Percentiles rank a stretch among this genome's conserved stretches.
These are phyloP conservation scores for Morpho achilles DNA, from an alignment of 2,888 invertebrate genomes.

Conservation along the genomic window DNA sequence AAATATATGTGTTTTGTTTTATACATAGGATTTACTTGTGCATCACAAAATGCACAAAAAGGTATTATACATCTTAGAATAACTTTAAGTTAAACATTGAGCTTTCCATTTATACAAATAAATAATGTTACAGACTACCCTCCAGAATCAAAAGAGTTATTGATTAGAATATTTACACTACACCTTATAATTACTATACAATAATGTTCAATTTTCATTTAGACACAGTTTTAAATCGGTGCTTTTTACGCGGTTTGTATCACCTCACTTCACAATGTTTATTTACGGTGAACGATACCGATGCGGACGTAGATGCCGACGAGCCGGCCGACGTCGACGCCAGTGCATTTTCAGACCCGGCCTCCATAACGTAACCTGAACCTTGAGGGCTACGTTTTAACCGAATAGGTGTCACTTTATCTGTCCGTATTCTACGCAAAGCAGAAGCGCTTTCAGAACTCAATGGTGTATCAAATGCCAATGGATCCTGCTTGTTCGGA, in stretches of 20 bases:
- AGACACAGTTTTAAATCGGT: conserved; percentile 21
- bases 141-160: conserved; percentile 41
- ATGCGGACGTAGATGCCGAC: conserved; percentile 31
- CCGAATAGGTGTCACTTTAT: conserved; percentile 87
- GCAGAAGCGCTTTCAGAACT: conserved; percentile 59
- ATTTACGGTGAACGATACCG: conserved; percentile 79
- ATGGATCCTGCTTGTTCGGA: conserved; percentile 66
- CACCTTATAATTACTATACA: conserved; percentile 38
- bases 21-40: conserved; percentile 61
- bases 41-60: conserved; percentile 59
- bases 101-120: conserved; percentile 77
- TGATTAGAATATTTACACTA: conserved; percentile 54
- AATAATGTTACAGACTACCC: conserved; percentile 61
- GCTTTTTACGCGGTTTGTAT: conserved; percentile 72
- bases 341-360: conserved; percentile 47
- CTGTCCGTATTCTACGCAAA: conserved; percentile 80
- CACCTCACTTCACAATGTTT: conserved; percentile 94
- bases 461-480: conserved; percentile 64
- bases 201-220: conserved; percentile 17
- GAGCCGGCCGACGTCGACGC: conserved; percentile 31
- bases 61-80: conserved; percentile 57
- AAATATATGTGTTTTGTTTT: conserved; percentile 51
- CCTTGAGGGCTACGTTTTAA: conserved; percentile 92
- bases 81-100: conserved; percentile 76
- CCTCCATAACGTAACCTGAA: conserved; percentile 81